Evolutionary conservation across 1,140 invertebrate genomes (phyloP), one percentile per base, ranked within the genome.

Genomic region (Pararge aegeria): DNA sequence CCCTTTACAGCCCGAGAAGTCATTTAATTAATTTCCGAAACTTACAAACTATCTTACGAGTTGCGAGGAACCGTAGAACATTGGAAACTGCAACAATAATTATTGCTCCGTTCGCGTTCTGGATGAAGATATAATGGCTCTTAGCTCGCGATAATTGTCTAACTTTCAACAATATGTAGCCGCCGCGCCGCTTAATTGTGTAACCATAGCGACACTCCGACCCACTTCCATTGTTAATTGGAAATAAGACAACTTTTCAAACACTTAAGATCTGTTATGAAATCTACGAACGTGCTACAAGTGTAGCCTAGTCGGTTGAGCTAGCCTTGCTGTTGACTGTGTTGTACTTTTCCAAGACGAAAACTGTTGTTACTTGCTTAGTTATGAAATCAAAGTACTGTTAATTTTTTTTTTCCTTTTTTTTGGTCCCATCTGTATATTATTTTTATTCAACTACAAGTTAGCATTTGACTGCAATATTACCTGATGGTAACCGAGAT

Each of bases 81-180:
- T 44, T 52, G 20, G 38, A 16, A 27, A 52, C 46, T 30, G 13
- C 49, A 49, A 53, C 55, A 53, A 57, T 48, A 63, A 63, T 57
- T 63, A 57, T 27, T 38, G 29, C 42, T 37, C 12, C 50, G 60
- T 40, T 20, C 27, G 29, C 51, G 40, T 53, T 53, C 38, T 16
- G 50, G 61, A 57, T 57, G 61, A 63, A 63, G 54, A 63, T 53
- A 46, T 55, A 56, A 57, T 46, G 49, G 55, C 61, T 63, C 61
- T 63, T 53, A 57, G 54, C 55, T 64, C 16, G 49, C 50, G 53
- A 61, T 64, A 58, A 67, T 54, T 60, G 61, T 69, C 50, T 46
- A 60, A 55, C 53, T 63, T 56, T 60, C 20, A 61, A 63, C 56
- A 51, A 56, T 67, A 63, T 58, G 46, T 62, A 57, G 50, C 50